Evolutionary conservation across 2,113 vertebrate species (phyloP), one percentile per base, ranked within the genome.

Genomic region (Paradoxurus hermaphroditus): DNA sequence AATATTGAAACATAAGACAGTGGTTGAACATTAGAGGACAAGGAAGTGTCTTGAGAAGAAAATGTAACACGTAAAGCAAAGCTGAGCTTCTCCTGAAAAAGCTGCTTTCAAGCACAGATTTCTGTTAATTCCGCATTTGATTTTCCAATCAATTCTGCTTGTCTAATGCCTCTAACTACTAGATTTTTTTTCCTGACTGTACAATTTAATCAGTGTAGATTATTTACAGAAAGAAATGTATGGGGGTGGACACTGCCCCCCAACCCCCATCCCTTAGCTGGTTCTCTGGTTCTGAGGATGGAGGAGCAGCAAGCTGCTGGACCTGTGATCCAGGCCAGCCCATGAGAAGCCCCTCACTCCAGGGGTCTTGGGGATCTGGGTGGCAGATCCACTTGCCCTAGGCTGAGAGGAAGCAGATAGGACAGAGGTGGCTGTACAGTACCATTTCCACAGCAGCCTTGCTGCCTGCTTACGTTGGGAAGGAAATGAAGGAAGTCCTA

Each of bases 121-220:
- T 63, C 6, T 53, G 29, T 62, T 1, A 51, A 25, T 65, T 81
- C 29, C 44, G 36, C 8, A 85, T 79, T 84, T 95, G 70, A 91
- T 68, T 91, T 94, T 41, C 51, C 4, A 88, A 36, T 34, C 4
- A 23, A 62, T 91, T 91, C 4, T 91, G 6, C 29, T 53, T 94
- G 14, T 39, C 3, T 94, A 73, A 19, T 75, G 27, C 19, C 25
- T 94, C 12, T 72, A 46, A 18, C 14, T 84, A 82, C 31, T n/a
- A 75, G 25, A 59, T 59, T 59, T 21, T 59, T 59, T 53, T 51
- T 15, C 13, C 96, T 19, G 39, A 96, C 97, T 75, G 21, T 85
- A 92, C 31, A 56, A 77, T 98, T 97, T 98, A 98, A 96, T 98
- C 97, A 97, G 95, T 97, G 91, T 91, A 77, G 29, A 79, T 83